Conservation (phyloP, 2,888 invertebrate genomes). For the Orthosia cruda region DNA sequence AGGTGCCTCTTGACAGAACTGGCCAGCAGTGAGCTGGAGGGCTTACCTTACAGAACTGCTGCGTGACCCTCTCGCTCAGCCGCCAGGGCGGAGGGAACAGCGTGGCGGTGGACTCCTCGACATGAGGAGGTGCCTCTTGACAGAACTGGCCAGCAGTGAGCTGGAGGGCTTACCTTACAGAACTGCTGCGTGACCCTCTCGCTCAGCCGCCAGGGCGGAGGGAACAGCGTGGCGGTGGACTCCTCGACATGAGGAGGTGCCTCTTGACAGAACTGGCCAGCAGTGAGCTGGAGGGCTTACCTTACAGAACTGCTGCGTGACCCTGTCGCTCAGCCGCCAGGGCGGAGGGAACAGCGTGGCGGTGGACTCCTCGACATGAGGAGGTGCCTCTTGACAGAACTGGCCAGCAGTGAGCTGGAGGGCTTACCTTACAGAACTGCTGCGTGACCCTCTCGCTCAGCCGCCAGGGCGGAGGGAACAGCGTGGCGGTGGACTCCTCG, state of each 20-base stretch:
- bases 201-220: conserved; percentile 98
- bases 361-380: conserved; percentile 97
- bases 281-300: too few relatives aligned
- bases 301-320: conserved; percentile 97
- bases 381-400: conserved; percentile 98
- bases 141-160: too few relatives aligned
- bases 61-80: conserved; percentile 97
- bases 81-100: conserved; percentile 99
- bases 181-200: conserved; percentile 98
- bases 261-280: too few relatives aligned
- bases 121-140: conserved; percentile 98
- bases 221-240: conserved; percentile 96
- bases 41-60: conserved; percentile 96
- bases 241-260: conserved; percentile 98
- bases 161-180: conserved; percentile 94
- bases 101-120: conserved; percentile 97
- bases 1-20: conserved; percentile 98
- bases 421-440: conserved; percentile 96
- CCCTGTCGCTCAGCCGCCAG: conserved; percentile 98
- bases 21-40: too few relatives aligned
- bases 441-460: conserved; percentile 98
- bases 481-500: conserved; percentile 96
- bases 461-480: conserved; percentile 98
- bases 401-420: too few relatives aligned
- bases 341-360: conserved; percentile 97